A percentile compares a stretch with the other conserved stretches of the same genome.
phyloP scores from a whole-genome alignment of 2,888 invertebrate species.

The Diaphora mendica region DNA sequence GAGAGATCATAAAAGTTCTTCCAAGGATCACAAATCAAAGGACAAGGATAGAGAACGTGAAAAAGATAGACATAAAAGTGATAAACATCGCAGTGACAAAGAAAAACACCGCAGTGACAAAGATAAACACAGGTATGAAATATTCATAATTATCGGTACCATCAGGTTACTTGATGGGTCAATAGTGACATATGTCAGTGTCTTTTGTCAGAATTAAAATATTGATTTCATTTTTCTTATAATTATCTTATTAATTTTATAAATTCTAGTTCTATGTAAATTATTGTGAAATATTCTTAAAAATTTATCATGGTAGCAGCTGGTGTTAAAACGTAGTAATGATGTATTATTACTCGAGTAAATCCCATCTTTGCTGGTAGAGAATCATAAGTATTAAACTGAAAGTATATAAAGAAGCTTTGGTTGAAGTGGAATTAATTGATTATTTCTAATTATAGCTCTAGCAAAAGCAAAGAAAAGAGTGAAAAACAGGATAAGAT shows the following conservation, averaged over 20 bases:
- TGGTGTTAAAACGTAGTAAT: background rate
- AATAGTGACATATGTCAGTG: conserved; percentile 11
- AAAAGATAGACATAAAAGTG: conserved; percentile 77
- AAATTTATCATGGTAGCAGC: background rate
- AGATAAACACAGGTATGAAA: conserved; percentile 85
- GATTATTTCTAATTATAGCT: conserved; percentile 50
- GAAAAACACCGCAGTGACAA: conserved; percentile 81
- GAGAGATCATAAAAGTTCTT: conserved; percentile 56
- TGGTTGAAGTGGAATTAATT: background rate
- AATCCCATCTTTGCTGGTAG: background rate
- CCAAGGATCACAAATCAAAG: conserved; percentile 54
- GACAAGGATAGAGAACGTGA: conserved; percentile 64
- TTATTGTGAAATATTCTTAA: background rate
- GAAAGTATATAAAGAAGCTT: background rate
- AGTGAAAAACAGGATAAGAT: conserved; percentile 69
- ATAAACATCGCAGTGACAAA: conserved; percentile 76
- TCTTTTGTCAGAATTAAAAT: conserved; percentile 3
- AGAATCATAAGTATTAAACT: background rate
- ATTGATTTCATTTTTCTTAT: background rate
- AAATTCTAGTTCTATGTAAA: background rate
- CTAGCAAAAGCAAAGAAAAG: conserved; percentile 76
- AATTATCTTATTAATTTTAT: background rate
- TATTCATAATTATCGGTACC: background rate
- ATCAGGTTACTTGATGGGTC: background rate
- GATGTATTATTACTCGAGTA: background rate